phyloP scores from a whole-genome alignment of 2,113 vertebrate species.

The Otus sunia region DNA sequence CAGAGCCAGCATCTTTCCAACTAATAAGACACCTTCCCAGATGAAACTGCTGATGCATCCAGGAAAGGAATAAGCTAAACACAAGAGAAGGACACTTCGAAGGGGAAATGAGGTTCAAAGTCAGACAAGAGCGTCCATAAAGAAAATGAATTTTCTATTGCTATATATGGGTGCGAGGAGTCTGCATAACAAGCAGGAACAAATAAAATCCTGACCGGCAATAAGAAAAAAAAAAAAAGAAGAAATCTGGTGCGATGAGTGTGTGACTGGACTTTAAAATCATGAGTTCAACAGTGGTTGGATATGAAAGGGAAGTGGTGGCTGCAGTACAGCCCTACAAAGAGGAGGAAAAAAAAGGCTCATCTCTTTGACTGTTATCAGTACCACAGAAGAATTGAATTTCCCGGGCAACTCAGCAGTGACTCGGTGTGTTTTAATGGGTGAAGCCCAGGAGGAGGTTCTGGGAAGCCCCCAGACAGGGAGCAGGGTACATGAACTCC shows the following conservation, averaged over 20 bases:
- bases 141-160: neutral
- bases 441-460: neutral
- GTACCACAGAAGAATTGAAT: neutral
- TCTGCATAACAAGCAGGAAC: neutral
- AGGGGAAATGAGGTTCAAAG: slow-evolving; percentile 44
- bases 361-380: neutral
- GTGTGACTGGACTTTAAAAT: neutral
- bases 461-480: neutral
- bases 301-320: neutral
- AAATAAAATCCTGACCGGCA: neutral
- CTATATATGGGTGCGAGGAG: neutral
- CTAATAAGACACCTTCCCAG: slow-evolving; percentile 42
- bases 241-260: neutral
- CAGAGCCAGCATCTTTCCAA: slow-evolving; percentile 42
- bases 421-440: neutral
- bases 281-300: accelerated
- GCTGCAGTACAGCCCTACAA: neutral
- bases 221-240: neutral
- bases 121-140: neutral
- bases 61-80: slow-evolving; percentile 6
- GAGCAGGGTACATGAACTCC: neutral
- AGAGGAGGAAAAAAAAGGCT: neutral
- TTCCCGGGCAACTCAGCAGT: neutral
- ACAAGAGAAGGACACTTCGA: slow-evolving; percentile 21
- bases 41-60: slow-evolving; percentile 56